These are phyloP conservation scores for Chaetodon auriga DNA, from an alignment of 2,113 vertebrate species.

Conservation along the genomic window DNA sequence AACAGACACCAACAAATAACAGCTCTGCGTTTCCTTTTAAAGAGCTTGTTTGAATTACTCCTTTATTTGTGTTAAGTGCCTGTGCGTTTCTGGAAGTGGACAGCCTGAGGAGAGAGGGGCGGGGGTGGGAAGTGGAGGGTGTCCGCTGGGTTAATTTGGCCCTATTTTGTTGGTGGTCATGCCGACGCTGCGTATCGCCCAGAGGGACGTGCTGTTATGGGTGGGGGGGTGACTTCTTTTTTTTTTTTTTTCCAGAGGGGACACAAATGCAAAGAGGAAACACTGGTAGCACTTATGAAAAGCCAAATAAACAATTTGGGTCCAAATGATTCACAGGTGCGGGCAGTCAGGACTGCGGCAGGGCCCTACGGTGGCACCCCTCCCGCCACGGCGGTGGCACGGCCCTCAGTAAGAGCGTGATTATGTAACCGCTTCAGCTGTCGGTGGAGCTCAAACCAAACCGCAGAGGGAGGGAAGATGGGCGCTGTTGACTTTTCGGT, in stretches of 20 bases:
- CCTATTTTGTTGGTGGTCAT: slow-evolving; percentile 75
- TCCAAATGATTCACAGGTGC: slow-evolving; percentile 90
- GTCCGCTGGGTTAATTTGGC: slow-evolving; percentile 76
- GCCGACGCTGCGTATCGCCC: slow-evolving; percentile 61
- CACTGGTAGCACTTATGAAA: slow-evolving; percentile 85
- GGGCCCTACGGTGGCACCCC: slow-evolving; percentile 68
- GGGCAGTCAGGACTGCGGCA: slow-evolving; percentile 71
- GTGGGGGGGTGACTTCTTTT: slow-evolving; percentile 49
- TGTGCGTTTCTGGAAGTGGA: slow-evolving; percentile 66
- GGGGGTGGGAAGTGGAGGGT: slow-evolving; percentile 52
- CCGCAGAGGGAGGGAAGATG: slow-evolving; percentile 37
- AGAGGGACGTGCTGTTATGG: slow-evolving; percentile 60
- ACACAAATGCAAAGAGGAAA: slow-evolving; percentile 83
- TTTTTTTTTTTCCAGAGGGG: slow-evolving; percentile 57
- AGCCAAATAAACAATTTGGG: slow-evolving; percentile 86
- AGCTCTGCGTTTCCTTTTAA: slow-evolving; percentile 49
- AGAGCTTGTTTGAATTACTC: slow-evolving; percentile 62
- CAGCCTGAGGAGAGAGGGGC: slow-evolving; percentile 57
- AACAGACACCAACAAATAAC: slow-evolving; percentile 55
- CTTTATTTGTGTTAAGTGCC: slow-evolving; percentile 68
- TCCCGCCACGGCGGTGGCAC: slow-evolving; percentile 60
- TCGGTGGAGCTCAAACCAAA: slow-evolving; percentile 71
- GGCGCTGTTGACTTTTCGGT: slow-evolving; percentile 38
- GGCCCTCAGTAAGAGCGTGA: slow-evolving; percentile 66
- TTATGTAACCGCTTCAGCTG: slow-evolving; percentile 86